Evolutionary conservation across 2,888 invertebrate species (phyloP).

Genomic region (Conchocele bisecta): DNA sequence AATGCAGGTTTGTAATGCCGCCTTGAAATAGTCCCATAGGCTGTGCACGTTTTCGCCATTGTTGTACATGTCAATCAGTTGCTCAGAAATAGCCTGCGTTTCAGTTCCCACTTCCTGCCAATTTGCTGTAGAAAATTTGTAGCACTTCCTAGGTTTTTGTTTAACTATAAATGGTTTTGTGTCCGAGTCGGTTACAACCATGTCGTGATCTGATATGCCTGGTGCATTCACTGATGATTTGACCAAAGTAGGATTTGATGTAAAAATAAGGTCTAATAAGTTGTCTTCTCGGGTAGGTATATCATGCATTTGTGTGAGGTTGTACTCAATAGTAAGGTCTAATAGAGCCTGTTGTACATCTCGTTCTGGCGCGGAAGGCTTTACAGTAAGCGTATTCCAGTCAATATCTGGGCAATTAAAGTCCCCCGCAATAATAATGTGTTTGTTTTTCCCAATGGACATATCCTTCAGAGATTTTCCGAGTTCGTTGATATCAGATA

Average conservation of each 20-base stretch:
- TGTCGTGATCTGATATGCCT: conserved; percentile 40
- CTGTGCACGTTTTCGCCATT: not conserved
- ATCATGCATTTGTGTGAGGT: conserved; percentile 34
- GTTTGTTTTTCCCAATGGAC: not conserved
- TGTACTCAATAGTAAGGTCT: conserved; percentile 15
- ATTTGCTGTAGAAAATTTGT: conserved; percentile 31
- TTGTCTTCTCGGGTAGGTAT: conserved; percentile 28
- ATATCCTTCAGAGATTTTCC: conserved; percentile 12
- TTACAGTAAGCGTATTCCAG: conserved; percentile 14
- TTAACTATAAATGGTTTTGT: conserved; percentile 31
- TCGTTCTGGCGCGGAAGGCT: not conserved
- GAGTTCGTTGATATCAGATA: conserved; percentile 10
- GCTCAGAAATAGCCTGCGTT: not conserved
- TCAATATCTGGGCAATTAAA: conserved; percentile 35
- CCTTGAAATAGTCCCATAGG: conserved; percentile 10
- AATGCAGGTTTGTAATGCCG: not conserved
- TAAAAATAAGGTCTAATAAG: conserved; percentile 35
- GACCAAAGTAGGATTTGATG: conserved; percentile 33
- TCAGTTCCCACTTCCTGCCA: conserved; percentile 18
- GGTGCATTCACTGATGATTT: conserved; percentile 24
- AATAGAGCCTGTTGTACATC: conserved; percentile 24
- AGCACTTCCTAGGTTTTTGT: conserved; percentile 26
- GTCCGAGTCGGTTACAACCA: conserved; percentile 25
- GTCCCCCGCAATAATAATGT: conserved; percentile 23
- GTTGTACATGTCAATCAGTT: not conserved